Percentiles rank a stretch among this genome's conserved stretches.
These are phyloP conservation scores for Ploceus nigricollis DNA, from an alignment of 2,113 vertebrate genomes.

Conservation along the genomic window DNA sequence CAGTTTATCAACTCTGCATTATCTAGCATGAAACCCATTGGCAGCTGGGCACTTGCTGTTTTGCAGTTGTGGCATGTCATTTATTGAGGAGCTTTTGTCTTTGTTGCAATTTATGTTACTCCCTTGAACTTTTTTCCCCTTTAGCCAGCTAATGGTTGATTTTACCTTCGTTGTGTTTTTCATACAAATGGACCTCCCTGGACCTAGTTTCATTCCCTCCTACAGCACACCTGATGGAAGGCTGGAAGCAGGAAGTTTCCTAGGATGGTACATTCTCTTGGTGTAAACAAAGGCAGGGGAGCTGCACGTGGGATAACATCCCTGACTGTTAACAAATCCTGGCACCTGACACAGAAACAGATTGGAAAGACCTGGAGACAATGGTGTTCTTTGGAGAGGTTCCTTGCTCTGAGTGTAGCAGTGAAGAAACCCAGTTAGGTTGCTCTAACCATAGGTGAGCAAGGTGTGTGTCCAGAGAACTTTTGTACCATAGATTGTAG, in stretches of 20 bases:
- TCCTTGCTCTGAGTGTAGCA: not conserved
- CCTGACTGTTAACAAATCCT: not conserved
- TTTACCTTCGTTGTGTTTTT: not conserved
- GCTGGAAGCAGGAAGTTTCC: not conserved
- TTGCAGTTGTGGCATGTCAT: not conserved
- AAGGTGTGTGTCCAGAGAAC: not conserved
- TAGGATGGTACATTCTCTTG: not conserved
- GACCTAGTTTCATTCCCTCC: accelerated
- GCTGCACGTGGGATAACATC: not conserved
- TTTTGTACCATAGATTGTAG: not conserved
- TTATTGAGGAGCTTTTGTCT: not conserved
- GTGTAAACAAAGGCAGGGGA: not conserved
- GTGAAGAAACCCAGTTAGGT: not conserved
- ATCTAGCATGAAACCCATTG: not conserved
- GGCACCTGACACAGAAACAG: not conserved
- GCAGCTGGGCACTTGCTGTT: not conserved
- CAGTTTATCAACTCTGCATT: not conserved
- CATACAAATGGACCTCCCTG: accelerated
- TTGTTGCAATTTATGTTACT: not conserved
- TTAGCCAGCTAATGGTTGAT: not conserved
- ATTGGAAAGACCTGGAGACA: not conserved
- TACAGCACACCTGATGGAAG: not conserved
- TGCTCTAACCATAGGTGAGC: accelerated
- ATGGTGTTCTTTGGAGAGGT: not conserved
- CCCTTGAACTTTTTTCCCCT: not conserved